Evolutionary conservation across 2,113 vertebrate genomes (phyloP).

Genomic region (Benthochromis sp.): DNA sequence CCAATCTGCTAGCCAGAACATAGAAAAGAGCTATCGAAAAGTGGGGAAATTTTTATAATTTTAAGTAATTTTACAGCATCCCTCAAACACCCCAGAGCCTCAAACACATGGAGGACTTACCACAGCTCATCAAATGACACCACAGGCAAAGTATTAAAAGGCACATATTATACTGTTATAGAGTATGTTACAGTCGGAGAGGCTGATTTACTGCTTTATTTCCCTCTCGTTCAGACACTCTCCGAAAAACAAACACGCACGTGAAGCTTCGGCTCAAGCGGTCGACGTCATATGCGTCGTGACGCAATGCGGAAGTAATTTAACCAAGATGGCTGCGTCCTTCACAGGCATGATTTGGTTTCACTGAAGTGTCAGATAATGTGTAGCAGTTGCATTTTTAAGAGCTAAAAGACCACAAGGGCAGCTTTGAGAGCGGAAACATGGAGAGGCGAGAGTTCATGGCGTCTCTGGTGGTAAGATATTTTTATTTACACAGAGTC

Average conservation of each 20-base stretch:
- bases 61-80: not conserved
- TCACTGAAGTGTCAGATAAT: not conserved
- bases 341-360: constrained; percentile 46
- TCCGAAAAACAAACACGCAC: not conserved
- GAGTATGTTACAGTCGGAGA: not conserved
- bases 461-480: constrained; percentile 69
- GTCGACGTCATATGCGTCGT: constrained; percentile 1
- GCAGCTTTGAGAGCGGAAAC: not conserved
- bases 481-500: not conserved
- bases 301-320: constrained; percentile 34
- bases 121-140: not conserved
- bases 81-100: not conserved
- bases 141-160: not conserved
- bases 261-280: not conserved
- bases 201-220: not conserved
- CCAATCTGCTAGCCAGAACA: not conserved
- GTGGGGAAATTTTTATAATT: not conserved
- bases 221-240: not conserved
- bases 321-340: constrained; percentile 70
- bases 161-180: not conserved
- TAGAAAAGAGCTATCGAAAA: not conserved
- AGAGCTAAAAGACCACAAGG: not conserved
- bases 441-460: constrained; percentile 69
- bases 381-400: not conserved
- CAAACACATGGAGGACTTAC: not conserved